Base-by-base conservation (phyloP, 2,113 vertebrate species). In the Diadophis punctatus region DNA sequence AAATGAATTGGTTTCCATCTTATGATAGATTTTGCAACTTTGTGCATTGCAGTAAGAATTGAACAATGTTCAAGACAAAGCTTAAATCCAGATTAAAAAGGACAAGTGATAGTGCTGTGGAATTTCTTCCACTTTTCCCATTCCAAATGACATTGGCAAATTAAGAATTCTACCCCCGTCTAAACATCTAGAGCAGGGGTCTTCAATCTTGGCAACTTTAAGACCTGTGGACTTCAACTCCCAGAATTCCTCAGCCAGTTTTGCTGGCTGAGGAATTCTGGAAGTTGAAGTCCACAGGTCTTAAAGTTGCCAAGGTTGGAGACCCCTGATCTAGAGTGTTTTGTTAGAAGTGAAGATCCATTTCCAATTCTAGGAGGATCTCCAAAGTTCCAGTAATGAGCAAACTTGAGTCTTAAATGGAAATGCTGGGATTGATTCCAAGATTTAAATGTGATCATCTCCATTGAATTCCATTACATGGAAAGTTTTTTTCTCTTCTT, bases 361-460 rank as follows among this genome's bases (percentile, higher is more conserved):
- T 53, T 90, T 53, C 18, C n/a, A 39, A 27, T 90, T 16, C 49
- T 39, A 22, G 14, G 48, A 80, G 20, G 58, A 22, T 51, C 39
- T 53, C 84, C 4, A 8, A 80, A 23, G 39, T 52, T 46, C 43
- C 51, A 55, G 16, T 9, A 20, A 30, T 86, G 27, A 27, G 25
- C 27, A 58, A 86, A 3, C 43, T 49, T 53, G 39, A 48, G 2
- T 27, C 30, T 30, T 22, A 53, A 91, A 90, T 90, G 92, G 94
- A 87, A 92, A 90, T 86, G 86, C 80, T 94, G 93, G 92, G 92
- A 94, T 94, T 94, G 43, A 92, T 93, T 96, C 93, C 93, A 94
- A 89, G 93, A 94, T 25, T 53, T 9, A 91, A 4, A 43, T 92
- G 16, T 20, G 6, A 53, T 93, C 56, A 86, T 87, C 49, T 95